Evolutionary conservation across 2,797 vertebrate genomes (phyloP), one percentile per base, ranked within the genome.

Genomic region (Bradypodion pumilum): DNA sequence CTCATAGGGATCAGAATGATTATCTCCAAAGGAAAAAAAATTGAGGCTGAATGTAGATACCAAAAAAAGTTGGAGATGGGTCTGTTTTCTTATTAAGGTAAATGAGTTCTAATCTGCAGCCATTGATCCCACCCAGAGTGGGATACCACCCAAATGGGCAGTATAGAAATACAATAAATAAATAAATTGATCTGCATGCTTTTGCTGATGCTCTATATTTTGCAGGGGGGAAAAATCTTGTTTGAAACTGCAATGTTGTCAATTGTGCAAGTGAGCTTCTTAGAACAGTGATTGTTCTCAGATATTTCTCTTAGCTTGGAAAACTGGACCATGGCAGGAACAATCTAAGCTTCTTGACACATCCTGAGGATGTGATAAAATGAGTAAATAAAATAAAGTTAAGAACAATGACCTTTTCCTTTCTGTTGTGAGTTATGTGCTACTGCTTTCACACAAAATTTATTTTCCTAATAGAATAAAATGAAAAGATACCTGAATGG

Each of bases 271-370:
- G 10, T 42, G 69, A 84, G n/a, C 29, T n/a, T 89, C 74, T 81
- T 5, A 73, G 32, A 68, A 84, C 6, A 59, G 27, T 85, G 37
- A 78, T n/a, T 74, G 25, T 16, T 80, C 88, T 27, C 85, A 89
- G 76, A 87, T 1, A 84, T 90, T 83, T 83, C 84, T 85, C 21
- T 19, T 40, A 46, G 19, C 13, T 62, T 90, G 73, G 63, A 89
- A 78, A 84, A 80, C 69, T 70, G 86, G 52, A 9, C 8, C 44
- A 32, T 42, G 8, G 5, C 85, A 86, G 84, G 63, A 84, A 32
- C n/a, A 44, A 5, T 70, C 5, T 0, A 0, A 74, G 21, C 25
- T 88, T 88, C 81, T 79, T 81, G 70, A 74, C 2, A 46, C 15
- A 2, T 4, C 37, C 35, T 5, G 1, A 42, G 37, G 59, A 15